These are phyloP conservation scores for Zaprionus inermis DNA, from an alignment of 1,140 invertebrate genomes.

Conservation along the genomic window DNA sequence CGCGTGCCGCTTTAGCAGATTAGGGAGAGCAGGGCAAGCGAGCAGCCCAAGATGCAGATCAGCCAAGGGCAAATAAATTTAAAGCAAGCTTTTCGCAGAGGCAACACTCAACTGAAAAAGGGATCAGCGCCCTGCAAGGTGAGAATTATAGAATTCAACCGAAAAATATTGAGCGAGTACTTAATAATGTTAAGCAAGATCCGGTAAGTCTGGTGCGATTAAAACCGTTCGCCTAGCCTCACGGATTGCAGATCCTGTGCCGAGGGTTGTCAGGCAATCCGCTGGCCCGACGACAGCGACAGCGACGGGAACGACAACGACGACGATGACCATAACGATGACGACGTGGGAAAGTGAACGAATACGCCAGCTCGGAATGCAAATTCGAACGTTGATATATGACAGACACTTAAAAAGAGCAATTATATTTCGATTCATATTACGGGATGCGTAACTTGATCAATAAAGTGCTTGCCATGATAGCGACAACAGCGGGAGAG, in stretches of 20 bases:
- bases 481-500: slow-evolving; percentile 46
- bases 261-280: slow-evolving; percentile 32
- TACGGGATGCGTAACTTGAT: slow-evolving; percentile 82
- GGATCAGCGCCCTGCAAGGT: slow-evolving; percentile 30
- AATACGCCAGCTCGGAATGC: slow-evolving; percentile 21
- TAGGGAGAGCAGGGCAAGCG: slow-evolving; percentile 34
- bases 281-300: neutral
- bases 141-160: slow-evolving; percentile 53
- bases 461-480: slow-evolving; percentile 82
- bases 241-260: slow-evolving; percentile 13
- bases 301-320: neutral
- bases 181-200: slow-evolving; percentile 78
- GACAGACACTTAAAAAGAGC: slow-evolving; percentile 76
- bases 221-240: slow-evolving; percentile 61
- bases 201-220: slow-evolving; percentile 79
- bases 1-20: slow-evolving; percentile 71
- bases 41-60: slow-evolving; percentile 37
- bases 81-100: slow-evolving; percentile 74
- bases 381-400: slow-evolving; percentile 66
- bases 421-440: slow-evolving; percentile 81
- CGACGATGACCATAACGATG: neutral
- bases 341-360: slow-evolving; percentile 53
- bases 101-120: slow-evolving; percentile 47
- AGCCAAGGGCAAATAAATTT: slow-evolving; percentile 52
- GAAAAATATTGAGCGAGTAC: slow-evolving; percentile 62